Base-by-base conservation (phyloP, 2,797 vertebrate genomes). In the Tenualosa ilisha region DNA sequence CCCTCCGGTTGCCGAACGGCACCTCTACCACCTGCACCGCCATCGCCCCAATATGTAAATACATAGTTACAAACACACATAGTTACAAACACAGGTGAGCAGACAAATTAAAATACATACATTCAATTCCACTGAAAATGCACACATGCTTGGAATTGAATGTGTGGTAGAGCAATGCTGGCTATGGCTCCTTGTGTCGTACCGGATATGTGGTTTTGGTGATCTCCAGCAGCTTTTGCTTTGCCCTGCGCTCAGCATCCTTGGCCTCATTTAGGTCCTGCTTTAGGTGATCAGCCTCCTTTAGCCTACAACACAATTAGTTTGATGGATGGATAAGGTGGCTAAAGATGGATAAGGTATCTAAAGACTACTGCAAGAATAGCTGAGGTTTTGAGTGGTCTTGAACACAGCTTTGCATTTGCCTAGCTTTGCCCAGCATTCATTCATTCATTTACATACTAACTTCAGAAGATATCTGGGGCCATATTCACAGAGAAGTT, bases 231-330 rank as follows among this genome's bases (percentile, higher is more conserved):
- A 98, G 96, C 91, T 96, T 98, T 92, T 97, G 96, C 81, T 97
- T 98, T 2, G 96, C 97, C 92, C 96, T 94, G 54, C 95, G 93
- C 89, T 98, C 97, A 0, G 97, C 96, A 20, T 98, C 97, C 87
- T 97, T 97, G 43, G 97, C 97, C 88, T 98, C 97, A 0, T 92
- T 97, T 91, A 99, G 95, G 90, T 98, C 97, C 89, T 98, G 97
- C 83, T 97, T 98, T 88, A 98, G 93, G 88, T 97, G 96, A 88
- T 98, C 97, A 0, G 97, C 96, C 87, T 98, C 97, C 90, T 98
- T 98, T 87, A 96, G 92, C 93, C 98, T 99, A 91, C 53, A 91
- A 86, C 6, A 5, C 6, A 88, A 59, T 49, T 17, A 1, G 22
- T 2, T 24, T 9, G 17, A n/a, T 3, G 24, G n/a, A 26, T 26